These are phyloP conservation scores for Chalcosyrphus nemorum DNA, from an alignment of 2,888 invertebrate genomes.

Conservation along the genomic window DNA sequence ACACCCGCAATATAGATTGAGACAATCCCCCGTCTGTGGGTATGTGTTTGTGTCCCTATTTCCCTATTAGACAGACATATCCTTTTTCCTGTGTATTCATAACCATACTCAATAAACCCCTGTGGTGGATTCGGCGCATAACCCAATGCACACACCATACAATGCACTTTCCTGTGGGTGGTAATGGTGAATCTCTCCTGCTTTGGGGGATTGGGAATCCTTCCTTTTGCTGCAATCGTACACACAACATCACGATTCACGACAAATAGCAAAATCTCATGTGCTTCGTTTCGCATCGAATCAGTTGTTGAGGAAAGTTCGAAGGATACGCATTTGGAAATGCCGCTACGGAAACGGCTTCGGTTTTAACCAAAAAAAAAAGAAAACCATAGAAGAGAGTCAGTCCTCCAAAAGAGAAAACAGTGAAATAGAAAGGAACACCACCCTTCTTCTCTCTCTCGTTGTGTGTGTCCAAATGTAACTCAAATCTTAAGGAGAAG, in stretches of 20 bases:
- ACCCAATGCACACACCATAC: background rate
- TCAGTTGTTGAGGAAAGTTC: constrained; percentile 81
- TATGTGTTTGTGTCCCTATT: background rate
- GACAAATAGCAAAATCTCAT: constrained; percentile 32
- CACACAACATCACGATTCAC: background rate
- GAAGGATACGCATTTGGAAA: constrained; percentile 78
- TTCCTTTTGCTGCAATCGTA: constrained; percentile 7
- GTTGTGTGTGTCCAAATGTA: constrained; percentile 11
- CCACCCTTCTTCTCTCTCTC: background rate
- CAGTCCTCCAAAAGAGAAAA: constrained; percentile 14
- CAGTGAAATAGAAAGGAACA: constrained; percentile 37
- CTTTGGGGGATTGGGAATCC: background rate
- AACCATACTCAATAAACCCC: constrained; percentile 64
- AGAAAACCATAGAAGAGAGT: constrained; percentile 39
- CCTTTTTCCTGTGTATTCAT: constrained; percentile 62
- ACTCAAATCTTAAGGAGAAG: constrained; percentile 52
- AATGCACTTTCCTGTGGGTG: constrained; percentile 37
- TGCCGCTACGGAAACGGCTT: constrained; percentile 68
- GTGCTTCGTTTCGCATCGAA: constrained; percentile 39
- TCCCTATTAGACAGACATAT: constrained; percentile 59
- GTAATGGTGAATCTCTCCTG: background rate
- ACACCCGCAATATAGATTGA: background rate
- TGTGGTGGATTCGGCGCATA: constrained; percentile 65
- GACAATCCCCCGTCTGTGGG: background rate
- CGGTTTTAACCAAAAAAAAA: constrained; percentile 69